Evolutionary conservation across 2,888 invertebrate species (phyloP), one percentile per base, ranked within the genome.

Genomic region (Andrena bucephala): DNA sequence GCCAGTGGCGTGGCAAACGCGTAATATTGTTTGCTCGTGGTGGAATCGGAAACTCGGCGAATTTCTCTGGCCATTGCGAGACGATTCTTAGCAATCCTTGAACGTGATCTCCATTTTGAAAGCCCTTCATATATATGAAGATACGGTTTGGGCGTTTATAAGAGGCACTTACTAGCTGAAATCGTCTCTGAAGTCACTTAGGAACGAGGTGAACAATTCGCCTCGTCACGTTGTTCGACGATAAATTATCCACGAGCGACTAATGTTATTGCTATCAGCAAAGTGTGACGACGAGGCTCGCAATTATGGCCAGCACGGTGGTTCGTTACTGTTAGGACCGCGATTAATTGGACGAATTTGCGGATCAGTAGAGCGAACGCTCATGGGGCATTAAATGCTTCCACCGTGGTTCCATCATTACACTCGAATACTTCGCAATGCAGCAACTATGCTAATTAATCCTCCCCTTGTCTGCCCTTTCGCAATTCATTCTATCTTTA

Each of bases 301-400:
- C 77, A 77, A 87, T 86, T 87, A 83, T 63, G 75, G 66, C 27
- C 60, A 63, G 69, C 52, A 65, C 42, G 59, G 48, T 65, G 66
- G 80, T 83, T 83, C 65, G 73, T 83, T 81, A 76, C 66, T 72
- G 72, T 79, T 85, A 50, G 72, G 74, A 67, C 36, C 52, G 57
- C 80, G 70, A 85, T 87, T 87, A 82, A 86, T 88, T 76, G 73
- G 65, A 60, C 60, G 59, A 85, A 82, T 86, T 87, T 77, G 70
- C 76, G 73, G 85, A 87, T 86, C 81, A 81, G 72, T 66, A 27
- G 75, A 74, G 74, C 76, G 72, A 71, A 81, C 54, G 77, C 57
- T 77, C 57, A 31, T 29, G 60, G 72, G 69, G 50, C 76, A 76
- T 78, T 86, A 81, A 87, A 79, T 36, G 60, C 63, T 31, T 54